Evolutionary conservation across 2,797 vertebrate species (phyloP).

Genomic region (Craterocephalus amniculus): DNA sequence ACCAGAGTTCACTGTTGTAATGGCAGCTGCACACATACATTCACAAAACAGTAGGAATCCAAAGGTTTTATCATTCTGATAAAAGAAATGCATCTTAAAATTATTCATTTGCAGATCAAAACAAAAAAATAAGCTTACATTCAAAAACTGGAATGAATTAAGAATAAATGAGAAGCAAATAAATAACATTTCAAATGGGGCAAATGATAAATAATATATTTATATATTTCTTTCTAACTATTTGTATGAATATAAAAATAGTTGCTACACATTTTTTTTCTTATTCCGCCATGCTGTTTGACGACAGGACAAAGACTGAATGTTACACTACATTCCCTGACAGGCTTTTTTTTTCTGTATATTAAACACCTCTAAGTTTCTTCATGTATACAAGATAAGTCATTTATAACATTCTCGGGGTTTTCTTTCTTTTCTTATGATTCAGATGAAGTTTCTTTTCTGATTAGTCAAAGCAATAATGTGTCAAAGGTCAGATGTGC

Average conservation of each 20-base stretch:
- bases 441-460: slow-evolving; percentile 1
- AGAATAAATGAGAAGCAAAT: slow-evolving; percentile 39
- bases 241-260: slow-evolving; percentile 81
- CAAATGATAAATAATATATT: slow-evolving; percentile 58
- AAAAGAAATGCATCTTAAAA: slow-evolving; percentile 18
- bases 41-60: slow-evolving; percentile 21
- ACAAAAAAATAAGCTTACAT: slow-evolving; percentile 52
- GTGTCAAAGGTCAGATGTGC: slow-evolving; percentile 22
- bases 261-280: slow-evolving; percentile 71
- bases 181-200: slow-evolving; percentile 47
- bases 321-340: slow-evolving; percentile 51
- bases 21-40: slow-evolving; percentile 14
- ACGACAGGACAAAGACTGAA: slow-evolving; percentile 55
- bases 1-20: slow-evolving; percentile 25
- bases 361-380: slow-evolving; percentile 41
- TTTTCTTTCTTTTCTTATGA: neutral
- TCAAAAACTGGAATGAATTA: slow-evolving; percentile 39
- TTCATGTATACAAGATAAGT: slow-evolving; percentile 17
- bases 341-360: slow-evolving; percentile 39
- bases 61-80: slow-evolving; percentile 29
- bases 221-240: slow-evolving; percentile 61
- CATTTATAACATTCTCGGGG: slow-evolving; percentile 9
- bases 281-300: slow-evolving; percentile 56
- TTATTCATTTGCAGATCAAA: slow-evolving; percentile 25
- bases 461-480: slow-evolving; percentile 9